These are phyloP conservation scores for Rattus norvegicus DNA, from an alignment of 2,113 vertebrate genomes.

Conservation along the genomic window DNA sequence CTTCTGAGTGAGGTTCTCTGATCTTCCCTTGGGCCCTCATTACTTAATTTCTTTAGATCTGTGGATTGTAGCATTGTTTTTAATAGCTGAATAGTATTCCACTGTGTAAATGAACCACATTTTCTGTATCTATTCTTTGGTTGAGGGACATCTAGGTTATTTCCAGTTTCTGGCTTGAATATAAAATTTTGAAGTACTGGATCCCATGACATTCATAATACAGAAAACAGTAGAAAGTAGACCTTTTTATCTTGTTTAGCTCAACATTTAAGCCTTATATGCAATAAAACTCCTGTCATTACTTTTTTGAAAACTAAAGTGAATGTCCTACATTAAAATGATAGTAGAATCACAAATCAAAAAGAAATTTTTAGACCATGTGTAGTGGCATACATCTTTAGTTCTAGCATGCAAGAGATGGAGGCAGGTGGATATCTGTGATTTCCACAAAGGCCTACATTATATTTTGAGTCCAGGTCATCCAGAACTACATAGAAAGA, in stretches of 20 bases:
- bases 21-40: too few species aligned
- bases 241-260: neutral
- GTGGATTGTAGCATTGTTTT: too few species aligned
- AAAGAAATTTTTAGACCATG: neutral
- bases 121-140: too few species aligned
- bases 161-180: neutral
- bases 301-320: conserved; percentile 8
- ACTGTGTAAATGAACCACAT: too few species aligned
- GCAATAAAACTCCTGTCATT: neutral
- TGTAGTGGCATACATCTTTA: neutral
- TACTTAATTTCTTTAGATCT: too few species aligned
- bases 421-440: neutral
- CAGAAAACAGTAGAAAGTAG: conserved; percentile 32
- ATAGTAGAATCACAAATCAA: conserved; percentile 29
- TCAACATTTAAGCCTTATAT: neutral
- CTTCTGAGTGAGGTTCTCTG: too few species aligned
- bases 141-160: too few species aligned
- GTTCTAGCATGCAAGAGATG: neutral
- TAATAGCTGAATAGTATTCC: too few species aligned
- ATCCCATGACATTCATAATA: neutral
- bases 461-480: neutral
- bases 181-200: neutral
- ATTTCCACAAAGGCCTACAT: neutral
- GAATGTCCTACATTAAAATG: neutral
- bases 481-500: neutral